Base-by-base conservation (phyloP, 2,113 vertebrate genomes). In the Oncorhynchus gorbuscha region DNA sequence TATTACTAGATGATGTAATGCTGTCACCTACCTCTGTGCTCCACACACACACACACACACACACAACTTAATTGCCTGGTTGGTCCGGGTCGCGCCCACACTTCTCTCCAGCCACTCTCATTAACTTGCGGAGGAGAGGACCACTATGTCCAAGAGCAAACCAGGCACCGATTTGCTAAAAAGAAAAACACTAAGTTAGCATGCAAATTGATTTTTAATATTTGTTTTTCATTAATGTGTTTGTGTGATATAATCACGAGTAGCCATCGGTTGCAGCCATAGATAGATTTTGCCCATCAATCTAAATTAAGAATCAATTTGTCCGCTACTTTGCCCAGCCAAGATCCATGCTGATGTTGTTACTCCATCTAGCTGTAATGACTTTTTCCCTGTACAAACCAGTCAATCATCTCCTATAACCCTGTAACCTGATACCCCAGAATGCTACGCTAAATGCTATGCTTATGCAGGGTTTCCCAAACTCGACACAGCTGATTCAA, bases 351-450 rank as follows among this genome's bases (percentile, higher is more conserved):
- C 51, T 72, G 20, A 49, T 58, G 76, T 73, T 71, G 67, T 81
- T 83, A 74, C 76, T 24, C 59, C 75, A 35, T 76, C 77, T 83
- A 28, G 77, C 67, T 61, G 71, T 11, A 45, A 12, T 45, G 39
- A 45, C 9, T 0, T 3, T 45, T 45, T 45, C 39, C 39, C 39
- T 45, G 39, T 12, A 45, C 39, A 45, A 45, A 45, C 39, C 8
- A 45, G 8, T 45, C 39, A 45, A 45, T 45, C 39, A 11, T 45
- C 39, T 45, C 9, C 9, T 45, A 45, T 3, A 45, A 45, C 9
- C 39, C 9, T 45, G 39, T 1, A 11, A 45, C 39, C 39, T 1
- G 39, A 3, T 45, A 11, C 2, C 8, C 9, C 39, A 45, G 39
- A 45, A 45, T 45, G 39, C 39, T 45, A 45, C 3, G 9, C 39